Percentiles rank a stretch among this genome's conserved stretches.
These are phyloP conservation scores for Chrysomela aeneicollis DNA, from an alignment of 2,888 invertebrate species.

Conservation along the genomic window DNA sequence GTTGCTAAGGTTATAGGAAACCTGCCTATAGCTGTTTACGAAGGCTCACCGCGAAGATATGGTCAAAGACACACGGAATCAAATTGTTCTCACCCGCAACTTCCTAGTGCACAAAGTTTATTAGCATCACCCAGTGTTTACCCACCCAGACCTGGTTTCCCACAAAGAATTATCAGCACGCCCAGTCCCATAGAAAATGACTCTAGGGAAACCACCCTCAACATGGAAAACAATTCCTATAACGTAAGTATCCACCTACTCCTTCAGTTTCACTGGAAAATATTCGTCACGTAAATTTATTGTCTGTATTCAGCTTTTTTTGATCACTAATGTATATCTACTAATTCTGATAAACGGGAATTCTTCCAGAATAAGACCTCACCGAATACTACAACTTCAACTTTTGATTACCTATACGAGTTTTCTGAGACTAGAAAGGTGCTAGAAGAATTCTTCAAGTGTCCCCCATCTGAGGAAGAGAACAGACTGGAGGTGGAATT, in stretches of 20 bases:
- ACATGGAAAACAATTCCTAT: slow-evolving; percentile 54
- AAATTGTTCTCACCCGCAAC: slow-evolving; percentile 62
- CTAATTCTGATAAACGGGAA: not conserved
- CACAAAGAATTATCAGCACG: slow-evolving; percentile 69
- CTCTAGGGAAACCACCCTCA: slow-evolving; percentile 44
- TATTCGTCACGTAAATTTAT: too few species aligned
- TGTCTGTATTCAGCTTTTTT: too few species aligned
- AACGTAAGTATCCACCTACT: slow-evolving; percentile 50
- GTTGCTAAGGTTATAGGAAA: slow-evolving; percentile 77
- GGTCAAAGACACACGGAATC: slow-evolving; percentile 68
- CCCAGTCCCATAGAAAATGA: slow-evolving; percentile 58
- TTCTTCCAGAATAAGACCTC: slow-evolving; percentile 40
- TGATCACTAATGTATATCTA: too few species aligned
- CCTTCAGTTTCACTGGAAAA: too few species aligned
- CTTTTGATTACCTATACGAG: slow-evolving; percentile 90
- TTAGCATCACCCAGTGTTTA: slow-evolving; percentile 73
- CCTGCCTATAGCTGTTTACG: slow-evolving; percentile 92
- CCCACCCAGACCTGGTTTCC: slow-evolving; percentile 87
- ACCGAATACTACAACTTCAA: slow-evolving; percentile 63
- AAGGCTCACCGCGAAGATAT: slow-evolving; percentile 88
- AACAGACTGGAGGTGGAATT: slow-evolving; percentile 65
- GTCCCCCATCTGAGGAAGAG: slow-evolving; percentile 73
- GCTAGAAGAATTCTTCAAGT: slow-evolving; percentile 90
- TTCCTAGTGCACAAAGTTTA: slow-evolving; percentile 67
- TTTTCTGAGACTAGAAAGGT: slow-evolving; percentile 93